phyloP scores from a whole-genome alignment of 2,113 vertebrate species.

The Hyperopisus bebe region DNA sequence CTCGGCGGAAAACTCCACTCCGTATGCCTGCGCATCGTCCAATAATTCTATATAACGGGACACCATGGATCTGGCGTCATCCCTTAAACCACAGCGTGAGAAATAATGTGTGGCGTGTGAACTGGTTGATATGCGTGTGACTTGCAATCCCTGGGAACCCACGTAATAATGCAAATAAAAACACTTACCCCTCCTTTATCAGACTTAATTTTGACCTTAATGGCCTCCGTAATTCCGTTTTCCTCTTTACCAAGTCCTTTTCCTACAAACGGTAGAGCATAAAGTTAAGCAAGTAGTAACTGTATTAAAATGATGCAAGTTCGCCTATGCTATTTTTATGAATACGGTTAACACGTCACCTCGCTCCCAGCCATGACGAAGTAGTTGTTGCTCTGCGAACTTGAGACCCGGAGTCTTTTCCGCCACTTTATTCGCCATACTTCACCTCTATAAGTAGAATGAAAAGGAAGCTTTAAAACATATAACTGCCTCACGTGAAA shows the following conservation, averaged over 20 bases:
- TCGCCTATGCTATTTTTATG: too few species aligned
- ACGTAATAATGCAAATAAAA: neutral
- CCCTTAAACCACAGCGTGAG: too few species aligned
- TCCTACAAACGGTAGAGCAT: conserved; percentile 52
- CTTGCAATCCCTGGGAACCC: neutral
- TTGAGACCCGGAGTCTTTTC: conserved; percentile 59
- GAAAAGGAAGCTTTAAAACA: neutral
- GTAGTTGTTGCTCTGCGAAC: conserved; percentile 76
- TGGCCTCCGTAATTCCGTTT: conserved; percentile 76
- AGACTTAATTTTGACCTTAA: conserved; percentile 83
- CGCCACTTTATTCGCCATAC: conserved; percentile 45
- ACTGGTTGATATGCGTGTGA: too few species aligned
- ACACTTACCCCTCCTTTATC: conserved; percentile 76
- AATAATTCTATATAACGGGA: too few species aligned
- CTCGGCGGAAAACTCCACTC: too few species aligned
- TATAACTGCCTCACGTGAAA: neutral
- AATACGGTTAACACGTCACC: conserved; percentile 48
- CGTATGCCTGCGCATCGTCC: too few species aligned
- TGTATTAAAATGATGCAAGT: neutral
- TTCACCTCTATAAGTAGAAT: neutral
- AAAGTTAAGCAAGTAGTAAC: neutral
- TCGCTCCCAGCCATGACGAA: conserved; percentile 78
- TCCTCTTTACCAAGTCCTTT: conserved; percentile 76
- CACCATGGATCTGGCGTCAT: too few species aligned
- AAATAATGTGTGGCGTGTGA: too few species aligned